A percentile compares a stretch with the other conserved stretches of the same genome.
Evolutionary conservation across 2,113 vertebrate genomes (phyloP).

Genomic region (Neodontobutis hainanensis): DNA sequence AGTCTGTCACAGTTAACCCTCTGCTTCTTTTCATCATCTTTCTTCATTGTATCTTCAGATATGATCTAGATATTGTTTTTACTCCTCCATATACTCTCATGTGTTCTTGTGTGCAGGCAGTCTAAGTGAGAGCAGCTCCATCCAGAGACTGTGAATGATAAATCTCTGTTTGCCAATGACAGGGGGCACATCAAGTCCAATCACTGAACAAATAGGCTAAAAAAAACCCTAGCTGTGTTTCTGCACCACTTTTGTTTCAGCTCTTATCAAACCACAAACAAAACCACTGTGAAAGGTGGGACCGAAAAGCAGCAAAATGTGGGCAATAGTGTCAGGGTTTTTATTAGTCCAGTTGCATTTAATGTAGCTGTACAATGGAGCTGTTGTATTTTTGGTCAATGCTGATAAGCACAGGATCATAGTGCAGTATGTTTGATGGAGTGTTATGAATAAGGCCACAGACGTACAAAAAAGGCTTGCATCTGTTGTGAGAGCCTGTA

Average conservation of each 20-base stretch:
- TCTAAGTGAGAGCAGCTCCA: slow-evolving; percentile 35
- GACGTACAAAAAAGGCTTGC: slow-evolving; percentile 10
- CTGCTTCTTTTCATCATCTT: slow-evolving; percentile 9
- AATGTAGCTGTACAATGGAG: background rate
- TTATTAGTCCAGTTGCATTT: background rate
- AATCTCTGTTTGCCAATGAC: slow-evolving; percentile 57
- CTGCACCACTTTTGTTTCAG: slow-evolving; percentile 34
- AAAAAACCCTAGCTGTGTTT: slow-evolving; percentile 52
- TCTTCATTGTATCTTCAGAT: slow-evolving; percentile 7
- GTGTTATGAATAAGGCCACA: slow-evolving; percentile 36
- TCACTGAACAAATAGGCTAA: slow-evolving; percentile 55
- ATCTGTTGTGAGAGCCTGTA: slow-evolving; percentile 15
- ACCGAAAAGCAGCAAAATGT: slow-evolving; percentile 9
- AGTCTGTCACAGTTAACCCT: slow-evolving; percentile 1
- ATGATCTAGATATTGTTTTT: slow-evolving; percentile 21
- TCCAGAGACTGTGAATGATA: slow-evolving; percentile 66
- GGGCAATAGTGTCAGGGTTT: background rate
- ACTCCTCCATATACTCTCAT: slow-evolving; percentile 24
- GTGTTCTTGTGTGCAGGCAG: slow-evolving; percentile 18
- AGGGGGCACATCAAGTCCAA: slow-evolving; percentile 52
- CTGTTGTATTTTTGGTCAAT: slow-evolving; percentile 9
- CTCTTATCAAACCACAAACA: slow-evolving; percentile 12
- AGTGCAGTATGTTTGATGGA: slow-evolving; percentile 21
- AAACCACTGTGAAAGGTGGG: slow-evolving; percentile 10
- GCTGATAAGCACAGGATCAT: slow-evolving; percentile 33